phyloP scores from a whole-genome alignment of 2,888 invertebrate genomes.

The Apantesis nais region DNA sequence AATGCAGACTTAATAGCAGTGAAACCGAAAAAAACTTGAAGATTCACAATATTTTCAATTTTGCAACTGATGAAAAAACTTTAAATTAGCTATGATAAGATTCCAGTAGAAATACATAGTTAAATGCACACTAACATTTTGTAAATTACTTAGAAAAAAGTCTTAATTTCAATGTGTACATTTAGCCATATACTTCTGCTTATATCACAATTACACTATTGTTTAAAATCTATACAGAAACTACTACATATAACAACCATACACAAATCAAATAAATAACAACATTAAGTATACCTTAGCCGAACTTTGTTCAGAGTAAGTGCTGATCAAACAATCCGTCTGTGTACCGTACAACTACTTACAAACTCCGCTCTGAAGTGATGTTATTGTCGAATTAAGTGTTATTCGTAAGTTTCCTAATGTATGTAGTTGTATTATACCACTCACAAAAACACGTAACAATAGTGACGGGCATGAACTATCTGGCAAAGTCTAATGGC shows the following conservation, averaged over 20 bases:
- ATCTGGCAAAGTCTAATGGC: conserved; percentile 26
- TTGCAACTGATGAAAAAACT: background rate
- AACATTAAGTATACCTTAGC: conserved; percentile 47
- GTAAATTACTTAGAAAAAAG: conserved; percentile 31
- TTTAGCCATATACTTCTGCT: conserved; percentile 33
- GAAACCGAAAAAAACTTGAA: background rate
- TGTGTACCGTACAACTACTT: conserved; percentile 15
- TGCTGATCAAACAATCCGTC: conserved; percentile 26
- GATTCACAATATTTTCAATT: background rate
- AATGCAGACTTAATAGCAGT: background rate
- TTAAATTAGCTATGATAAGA: conserved; percentile 30
- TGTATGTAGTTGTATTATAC: conserved; percentile 13
- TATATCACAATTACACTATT: conserved; percentile 20
- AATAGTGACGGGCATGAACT: conserved; percentile 20
- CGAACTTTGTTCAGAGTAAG: conserved; percentile 42
- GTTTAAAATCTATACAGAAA: conserved; percentile 31
- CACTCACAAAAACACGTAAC: conserved; percentile 10
- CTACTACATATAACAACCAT: conserved; percentile 44
- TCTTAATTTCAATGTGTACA: conserved; percentile 27
- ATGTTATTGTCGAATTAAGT: conserved; percentile 10
- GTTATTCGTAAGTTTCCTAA: background rate
- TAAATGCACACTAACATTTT: conserved; percentile 22
- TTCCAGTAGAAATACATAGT: conserved; percentile 35
- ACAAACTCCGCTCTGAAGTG: background rate
- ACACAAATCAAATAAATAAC: conserved; percentile 46